Conservation (phyloP, 2,888 invertebrate species). For the Hydropsyche betteni region DNA sequence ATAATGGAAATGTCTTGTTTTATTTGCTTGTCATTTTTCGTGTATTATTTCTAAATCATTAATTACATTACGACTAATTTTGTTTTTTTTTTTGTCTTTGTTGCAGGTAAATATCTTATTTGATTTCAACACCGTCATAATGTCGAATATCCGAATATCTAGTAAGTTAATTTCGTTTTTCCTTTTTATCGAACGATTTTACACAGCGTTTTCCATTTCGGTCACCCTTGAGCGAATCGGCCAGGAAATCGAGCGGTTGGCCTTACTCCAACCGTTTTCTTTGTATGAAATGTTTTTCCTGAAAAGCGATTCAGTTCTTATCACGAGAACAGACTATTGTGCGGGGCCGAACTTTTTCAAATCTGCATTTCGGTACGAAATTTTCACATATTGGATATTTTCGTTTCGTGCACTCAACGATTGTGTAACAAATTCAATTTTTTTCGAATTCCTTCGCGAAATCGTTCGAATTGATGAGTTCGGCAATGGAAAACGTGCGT, state of each 20-base stretch:
- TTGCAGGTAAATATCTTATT: conserved; percentile 9
- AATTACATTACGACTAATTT: not conserved
- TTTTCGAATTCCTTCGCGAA: no score
- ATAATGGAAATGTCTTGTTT: no score
- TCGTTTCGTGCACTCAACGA: no score
- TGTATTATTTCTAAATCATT: not conserved
- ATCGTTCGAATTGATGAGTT: no score
- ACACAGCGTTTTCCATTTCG: not conserved
- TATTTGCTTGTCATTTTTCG: not conserved
- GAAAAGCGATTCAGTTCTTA: conserved; percentile 12
- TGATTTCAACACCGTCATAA: no score
- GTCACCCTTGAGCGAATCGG: conserved; percentile 3
- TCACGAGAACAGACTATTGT: conserved; percentile 11
- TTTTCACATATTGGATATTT: no score
- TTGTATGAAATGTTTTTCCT: conserved; percentile 16
- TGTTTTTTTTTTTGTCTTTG: not conserved
- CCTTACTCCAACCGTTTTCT: conserved; percentile 3
- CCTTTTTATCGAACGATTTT: no score
- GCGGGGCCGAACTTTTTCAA: not conserved
- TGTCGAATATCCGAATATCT: no score
- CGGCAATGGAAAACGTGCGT: no score
- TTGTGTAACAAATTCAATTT: no score
- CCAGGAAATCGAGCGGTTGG: not conserved
- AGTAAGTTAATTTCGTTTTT: no score
- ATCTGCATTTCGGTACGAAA: no score